Evolutionary conservation across 2,113 vertebrate genomes (phyloP).

Genomic region (Eudyptes chrysolophus): DNA sequence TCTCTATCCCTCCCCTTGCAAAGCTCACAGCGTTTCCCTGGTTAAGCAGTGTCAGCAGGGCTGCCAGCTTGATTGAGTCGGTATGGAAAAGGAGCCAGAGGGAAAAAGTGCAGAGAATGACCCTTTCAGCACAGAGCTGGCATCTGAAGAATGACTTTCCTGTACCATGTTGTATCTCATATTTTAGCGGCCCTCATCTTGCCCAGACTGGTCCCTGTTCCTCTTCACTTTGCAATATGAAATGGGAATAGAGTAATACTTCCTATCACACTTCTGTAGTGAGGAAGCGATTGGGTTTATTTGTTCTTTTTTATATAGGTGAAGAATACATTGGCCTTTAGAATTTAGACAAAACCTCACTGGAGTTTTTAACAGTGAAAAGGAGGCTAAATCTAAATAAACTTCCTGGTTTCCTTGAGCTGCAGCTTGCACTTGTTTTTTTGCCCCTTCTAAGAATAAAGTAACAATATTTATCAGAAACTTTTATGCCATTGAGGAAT

Average conservation of each 20-base stretch:
- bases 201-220: background rate
- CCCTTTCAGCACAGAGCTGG: background rate
- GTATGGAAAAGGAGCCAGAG: background rate
- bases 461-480: conserved; percentile 19
- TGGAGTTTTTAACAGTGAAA: background rate
- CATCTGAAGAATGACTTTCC: background rate
- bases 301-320: background rate
- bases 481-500: conserved; percentile 12
- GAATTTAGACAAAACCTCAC: background rate
- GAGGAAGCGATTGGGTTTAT: background rate
- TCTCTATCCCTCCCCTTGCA: background rate
- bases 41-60: background rate
- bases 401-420: background rate
- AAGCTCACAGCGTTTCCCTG: background rate
- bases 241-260: background rate
- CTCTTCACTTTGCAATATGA: background rate
- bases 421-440: background rate
- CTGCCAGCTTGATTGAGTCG: background rate
- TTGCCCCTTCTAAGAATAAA: background rate
- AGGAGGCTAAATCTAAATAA: background rate
- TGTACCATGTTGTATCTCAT: background rate
- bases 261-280: background rate
- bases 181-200: background rate
- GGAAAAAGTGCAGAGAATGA: background rate
- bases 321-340: background rate